Base-by-base conservation (phyloP, 2,797 vertebrate species). In the Balearica regulorum region DNA sequence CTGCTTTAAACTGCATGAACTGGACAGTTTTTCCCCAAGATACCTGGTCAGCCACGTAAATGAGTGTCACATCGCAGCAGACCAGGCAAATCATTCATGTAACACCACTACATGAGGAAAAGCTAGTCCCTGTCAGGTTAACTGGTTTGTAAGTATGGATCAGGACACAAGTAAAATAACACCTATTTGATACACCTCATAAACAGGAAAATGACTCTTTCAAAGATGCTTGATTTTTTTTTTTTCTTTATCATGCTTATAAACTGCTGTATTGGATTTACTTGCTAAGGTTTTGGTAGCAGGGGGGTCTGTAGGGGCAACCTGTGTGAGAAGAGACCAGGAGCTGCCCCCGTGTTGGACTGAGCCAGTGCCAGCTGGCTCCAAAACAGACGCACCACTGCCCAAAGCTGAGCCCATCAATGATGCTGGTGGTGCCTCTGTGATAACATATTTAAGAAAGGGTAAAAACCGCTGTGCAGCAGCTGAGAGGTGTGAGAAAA, bases 291-390 rank as follows among this genome's bases (percentile, higher is more conserved):
- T 49, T 68, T 54, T 37, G 11, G 33, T 26, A 71, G 31, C 1
- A 0, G 5, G 2, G 20, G 2, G 20, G 41, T 8, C n/a, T n/a
- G 5, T 11, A 54, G 5, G 13, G 22, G 3, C 22, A 44, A 75
- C 4, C 11, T 62, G 33, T 66, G 31, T 0, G 10, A 69, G 49
- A 80, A 43, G 2, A 43, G 29, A 69, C 16, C 25, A n/a, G 35
- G 11, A 68, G 12, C 20, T 31, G 3, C 2, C 9, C 2, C 10
- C 0, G 0, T 9, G 13, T 2, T 19, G 19, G 21, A 14, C 25
- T 43, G 4, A 66, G 13, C 13, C 9, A 16, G 9, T 10, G 26
- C 9, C 62, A 69, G 22, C 18, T 4, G 4, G 6, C 35, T 54
- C 39, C 21, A 49, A 54, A 80, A n/a, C 11, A 37, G 29, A 51